These are phyloP conservation scores for Lingula anatina DNA, from an alignment of 2,888 invertebrate species.

Conservation along the genomic window DNA sequence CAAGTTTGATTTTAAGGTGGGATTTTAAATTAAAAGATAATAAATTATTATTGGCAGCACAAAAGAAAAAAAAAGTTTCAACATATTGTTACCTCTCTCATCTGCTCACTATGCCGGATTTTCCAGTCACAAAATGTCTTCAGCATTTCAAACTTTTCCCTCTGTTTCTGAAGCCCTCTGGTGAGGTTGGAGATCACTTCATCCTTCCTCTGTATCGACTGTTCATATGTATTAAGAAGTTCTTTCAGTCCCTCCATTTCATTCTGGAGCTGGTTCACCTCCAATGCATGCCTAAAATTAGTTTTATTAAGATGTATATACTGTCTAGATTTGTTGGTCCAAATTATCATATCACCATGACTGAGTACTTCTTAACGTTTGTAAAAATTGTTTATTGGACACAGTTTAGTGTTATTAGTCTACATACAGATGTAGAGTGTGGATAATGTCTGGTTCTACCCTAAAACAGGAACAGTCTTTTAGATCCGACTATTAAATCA, in stretches of 20 bases:
- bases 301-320: background rate
- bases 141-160: constrained; percentile 38
- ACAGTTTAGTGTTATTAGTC: no score
- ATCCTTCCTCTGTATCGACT: constrained; percentile 46
- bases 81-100: constrained; percentile 33
- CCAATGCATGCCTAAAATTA: constrained; percentile 27
- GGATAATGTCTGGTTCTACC: no score
- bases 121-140: constrained; percentile 46
- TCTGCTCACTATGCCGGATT: constrained; percentile 33
- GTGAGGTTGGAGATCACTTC: constrained; percentile 47
- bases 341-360: background rate
- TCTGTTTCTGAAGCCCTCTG: constrained; percentile 41
- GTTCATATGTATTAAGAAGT: constrained; percentile 43
- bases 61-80: background rate
- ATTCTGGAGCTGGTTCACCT: constrained; percentile 27
- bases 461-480: no score
- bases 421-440: no score
- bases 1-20: background rate
- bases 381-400: background rate
- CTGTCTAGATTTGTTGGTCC: no score
- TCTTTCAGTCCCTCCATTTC: constrained; percentile 45
- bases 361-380: background rate
- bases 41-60: no score
- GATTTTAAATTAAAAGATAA: background rate
- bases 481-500: no score